Evolutionary conservation across 2,797 vertebrate species (phyloP), one percentile per base, ranked within the genome.

Genomic region (Helostoma temminkii): DNA sequence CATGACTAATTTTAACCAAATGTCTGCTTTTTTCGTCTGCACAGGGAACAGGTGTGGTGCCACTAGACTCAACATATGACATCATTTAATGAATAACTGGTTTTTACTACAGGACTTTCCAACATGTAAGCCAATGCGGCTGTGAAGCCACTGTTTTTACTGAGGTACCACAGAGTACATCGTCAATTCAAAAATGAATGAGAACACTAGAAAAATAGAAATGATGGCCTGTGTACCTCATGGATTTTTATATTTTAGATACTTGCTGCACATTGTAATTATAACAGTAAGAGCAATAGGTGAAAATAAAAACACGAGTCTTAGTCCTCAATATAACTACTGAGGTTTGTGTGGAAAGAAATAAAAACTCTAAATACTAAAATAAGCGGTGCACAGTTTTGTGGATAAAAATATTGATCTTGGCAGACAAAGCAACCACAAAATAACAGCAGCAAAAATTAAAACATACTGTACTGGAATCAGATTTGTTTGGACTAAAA

Each of bases 51-150:
- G 86, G 76, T 83, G 82, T 45, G 71, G 43, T 45, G 25, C 47
- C 41, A 25, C 59, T 37, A 88, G 86, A 82, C 82, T 79, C 78
- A 88, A 88, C 77, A 86, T 25, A 85, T 90, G 85, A 92, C 81
- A 60, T 87, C 74, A 87, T 56, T 53, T 50, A 12, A 71, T 41
- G 47, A 72, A 48, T n/a, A 26, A 58, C 54, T 56, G 22, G 32
- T 64, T 78, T 73, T 3, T 41, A 42, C 68, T 6, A 25, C 15
- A 15, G 4, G 36, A 72, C 18, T 81, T 74, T 81, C 54, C 60
- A 59, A 34, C 22, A 1, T 18, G 19, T 32, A n/a, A 24, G 32
- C 34, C 32, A 30, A 2, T 15, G 24, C 6, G 45, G 34, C 46
- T 45, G 48, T 24, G 19, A 52, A 24, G 30, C 7, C 10, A 34